Evolutionary conservation across 2,888 invertebrate genomes (phyloP), one percentile per base, ranked within the genome.

Genomic region (Lysandra coridon): DNA sequence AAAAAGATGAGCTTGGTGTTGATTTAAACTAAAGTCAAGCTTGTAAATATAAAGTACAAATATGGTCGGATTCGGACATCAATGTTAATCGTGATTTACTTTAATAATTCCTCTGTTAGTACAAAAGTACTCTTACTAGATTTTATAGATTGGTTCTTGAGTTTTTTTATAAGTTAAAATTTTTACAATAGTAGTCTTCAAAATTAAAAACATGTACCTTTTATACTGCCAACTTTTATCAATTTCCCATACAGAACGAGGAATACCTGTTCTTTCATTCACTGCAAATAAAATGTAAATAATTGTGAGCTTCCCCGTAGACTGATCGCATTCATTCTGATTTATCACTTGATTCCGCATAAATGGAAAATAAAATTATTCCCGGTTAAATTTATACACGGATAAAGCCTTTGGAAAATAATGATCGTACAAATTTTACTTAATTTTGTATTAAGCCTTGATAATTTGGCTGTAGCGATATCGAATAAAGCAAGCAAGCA

Each of bases 281-380:
- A 17, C 14, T 17, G 6, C n/a, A 62, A 62, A 62, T 62, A 62
- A 62, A 62, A 62, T 62, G 62, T 62, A 62, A 62, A n/a, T n/a
- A n/a, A 62, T 62, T 62, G n/a, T 23, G 62, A 62, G 62, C 23
- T 49, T 62, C 62, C n/a, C 62, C 23, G n/a, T 23, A 62, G 62
- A 62, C 62, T 62, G 62, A 62, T 62, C 62, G 62, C 62, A 62
- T 62, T 62, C 23, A 62, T 62, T 7, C 62, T 62, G 62, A 62
- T 62, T 62, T 62, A 62, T 62, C 23, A 23, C 62, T 62, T 62
- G 62, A 62, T 23, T 62, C 62, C n/a, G 62, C 23, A 62, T 62
- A 2, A 62, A 62, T 62, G 62, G 62, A 62, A n/a, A 62, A 62
- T 62, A 23, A 62, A 60, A 60, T 60, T n/a, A 60, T n/a, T n/a